phyloP scores from a whole-genome alignment of 2,113 vertebrate genomes.

The Phylloscopus trochilus region DNA sequence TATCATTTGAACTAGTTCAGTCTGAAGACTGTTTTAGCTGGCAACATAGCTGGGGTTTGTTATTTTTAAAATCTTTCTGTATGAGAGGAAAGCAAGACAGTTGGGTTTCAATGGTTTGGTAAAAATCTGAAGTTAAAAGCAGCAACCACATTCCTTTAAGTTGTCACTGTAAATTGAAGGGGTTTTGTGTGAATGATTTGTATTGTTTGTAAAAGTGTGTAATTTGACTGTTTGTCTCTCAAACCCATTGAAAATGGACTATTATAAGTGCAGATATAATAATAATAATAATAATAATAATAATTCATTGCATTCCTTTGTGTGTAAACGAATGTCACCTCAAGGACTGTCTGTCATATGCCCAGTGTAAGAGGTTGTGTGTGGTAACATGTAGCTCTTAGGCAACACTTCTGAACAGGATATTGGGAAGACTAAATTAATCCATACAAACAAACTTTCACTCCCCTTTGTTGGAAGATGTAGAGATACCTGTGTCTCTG shows the following conservation, averaged over 20 bases:
- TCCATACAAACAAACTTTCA: background rate
- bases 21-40: background rate
- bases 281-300: background rate
- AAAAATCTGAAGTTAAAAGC: background rate
- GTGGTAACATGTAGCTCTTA: background rate
- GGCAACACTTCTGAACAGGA: background rate
- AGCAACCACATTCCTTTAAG: rapidly evolving
- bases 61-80: background rate
- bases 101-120: background rate
- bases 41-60: background rate
- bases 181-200: background rate
- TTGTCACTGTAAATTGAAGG: background rate
- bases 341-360: background rate
- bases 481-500: background rate
- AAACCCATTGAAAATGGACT: background rate
- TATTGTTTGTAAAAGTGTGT: background rate
- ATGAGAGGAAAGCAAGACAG: background rate
- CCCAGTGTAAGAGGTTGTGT: background rate
- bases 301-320: background rate
- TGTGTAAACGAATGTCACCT: background rate
- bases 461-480: background rate
- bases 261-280: background rate
- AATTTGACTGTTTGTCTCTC: background rate
- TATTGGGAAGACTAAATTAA: background rate
- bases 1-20: background rate